Base-by-base conservation (phyloP, 1,140 invertebrate genomes). In the Bombus superbus region DNA sequence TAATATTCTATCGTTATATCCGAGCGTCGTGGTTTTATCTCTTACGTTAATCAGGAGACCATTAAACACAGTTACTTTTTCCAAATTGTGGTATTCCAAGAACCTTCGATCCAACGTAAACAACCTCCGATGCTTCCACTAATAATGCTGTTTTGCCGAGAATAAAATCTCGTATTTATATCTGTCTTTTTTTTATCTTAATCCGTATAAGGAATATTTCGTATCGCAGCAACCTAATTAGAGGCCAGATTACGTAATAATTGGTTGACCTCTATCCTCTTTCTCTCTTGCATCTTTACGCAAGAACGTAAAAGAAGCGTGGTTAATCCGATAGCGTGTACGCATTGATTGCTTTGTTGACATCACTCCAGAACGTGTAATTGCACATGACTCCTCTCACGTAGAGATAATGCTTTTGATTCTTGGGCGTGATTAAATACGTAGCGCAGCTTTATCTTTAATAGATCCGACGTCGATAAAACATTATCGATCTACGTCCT, bases 371-470 rank as follows among this genome's bases (percentile, higher is more conserved):
- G 69, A 69, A 25, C 68, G 1, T 3, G 10, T 35, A 78, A 85
- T 86, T 32, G 22, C 22, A 22, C 59, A 57, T 88, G 88, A 25
- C 62, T 64, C 59, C n/a, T 72, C 84, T 75, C 84, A 89, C 88
- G 88, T 89, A 89, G 80, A 68, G 88, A 89, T 89, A 89, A 89
- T 42, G 32, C 62, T 83, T 57, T 76, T 25, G 84, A 89, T 89
- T 79, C 35, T 74, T 72, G 18, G 25, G 6, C 47, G 53, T 47
- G 59, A 85, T 81, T 53, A 59, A 44, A 32, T 28, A 40, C 9
- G 15, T 22, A 28, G 3, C 18, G 3, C 10, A 38, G 3, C 40
- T 86, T 88, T 89, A 88, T 89, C 87, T 32, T 74, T 75, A 59
- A 47, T 57, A 75, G 25, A 81, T 6, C 22, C 38, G 42, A 32